phyloP scores from a whole-genome alignment of 1,140 invertebrate genomes.

The Musca vetustissima region DNA sequence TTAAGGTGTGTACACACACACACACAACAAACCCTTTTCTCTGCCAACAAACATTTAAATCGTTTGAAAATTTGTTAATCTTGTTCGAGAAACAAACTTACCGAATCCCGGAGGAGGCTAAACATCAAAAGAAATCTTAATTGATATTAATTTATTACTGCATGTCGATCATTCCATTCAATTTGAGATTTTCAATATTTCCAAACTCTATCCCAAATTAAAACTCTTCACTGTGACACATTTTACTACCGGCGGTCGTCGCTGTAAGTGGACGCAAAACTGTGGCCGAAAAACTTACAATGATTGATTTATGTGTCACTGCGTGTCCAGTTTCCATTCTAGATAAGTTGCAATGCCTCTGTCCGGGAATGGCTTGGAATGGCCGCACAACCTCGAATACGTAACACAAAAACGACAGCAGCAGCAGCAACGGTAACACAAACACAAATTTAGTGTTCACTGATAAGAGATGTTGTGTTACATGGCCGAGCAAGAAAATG shows the following conservation, averaged over 20 bases:
- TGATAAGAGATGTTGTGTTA: slow-evolving; percentile 14
- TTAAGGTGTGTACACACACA: no score
- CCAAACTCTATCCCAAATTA: slow-evolving; percentile 1
- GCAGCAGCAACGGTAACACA: not conserved
- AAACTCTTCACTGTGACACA: slow-evolving; percentile 17
- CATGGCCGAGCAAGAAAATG: not conserved
- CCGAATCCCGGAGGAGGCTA: not conserved
- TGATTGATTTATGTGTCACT: slow-evolving; percentile 19
- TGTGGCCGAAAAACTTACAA: slow-evolving; percentile 3
- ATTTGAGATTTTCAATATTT: not conserved
- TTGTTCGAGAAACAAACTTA: no score
- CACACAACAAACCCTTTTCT: no score
- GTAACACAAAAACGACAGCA: not conserved
- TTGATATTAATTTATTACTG: slow-evolving; percentile 20
- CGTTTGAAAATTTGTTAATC: slow-evolving; percentile 9
- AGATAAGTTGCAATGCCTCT: not conserved
- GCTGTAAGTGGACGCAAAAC: no score
- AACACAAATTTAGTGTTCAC: slow-evolving; percentile 21
- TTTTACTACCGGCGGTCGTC: not conserved
- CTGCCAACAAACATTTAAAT: no score
- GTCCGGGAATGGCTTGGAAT: not conserved
- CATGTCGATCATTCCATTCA: not conserved
- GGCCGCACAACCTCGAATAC: not conserved
- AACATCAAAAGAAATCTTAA: slow-evolving; percentile 22
- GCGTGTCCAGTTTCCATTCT: slow-evolving; percentile 4